Base-by-base conservation (phyloP, 2,888 invertebrate genomes). In the Campoplex capitator region DNA sequence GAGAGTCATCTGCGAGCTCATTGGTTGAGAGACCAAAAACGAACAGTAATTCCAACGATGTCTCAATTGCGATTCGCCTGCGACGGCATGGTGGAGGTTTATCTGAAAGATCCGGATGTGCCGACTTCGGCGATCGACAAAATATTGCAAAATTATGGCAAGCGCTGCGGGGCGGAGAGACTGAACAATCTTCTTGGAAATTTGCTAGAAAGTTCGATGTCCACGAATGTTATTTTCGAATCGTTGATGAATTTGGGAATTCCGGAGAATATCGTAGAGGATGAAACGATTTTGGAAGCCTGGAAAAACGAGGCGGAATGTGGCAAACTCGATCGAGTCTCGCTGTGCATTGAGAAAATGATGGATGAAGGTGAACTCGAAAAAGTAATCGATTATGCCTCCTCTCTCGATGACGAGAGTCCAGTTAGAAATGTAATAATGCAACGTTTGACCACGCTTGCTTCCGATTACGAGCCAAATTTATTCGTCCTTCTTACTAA, bases 61-160 rank as follows among this genome's bases (percentile, higher is more conserved):
- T 87, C 91, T 0, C 92, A 94, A 84, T 94, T 95, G 81, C 89
- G 89, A 88, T 91, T 91, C 84, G 95, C 95, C 2, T 95, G 95
- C 88, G 95, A 96, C 92, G 92, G 94, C 87, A 91, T 96, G 71
- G 91, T 96, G 48, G 92, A 92, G 88, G 93, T 94, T 85, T 95
- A 95, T 89, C 92, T 96, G 67, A 94, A 93, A 86, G 91, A 92
- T 84, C 83, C 89, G 23, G 85, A 90, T 58, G 87, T 95, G 42
- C 74, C 93, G 8, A 92, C 92, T 18, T 90, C 92, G 65, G 89
- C 92, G 42, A 90, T 95, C n/a, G 95, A 95, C 88, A 91, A 94
- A 81, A 94, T 95, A 67, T 85, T 96, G n/a, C 92, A 94, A 86
- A 90, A 95, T 48, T 96, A 95, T 88, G 91, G 94, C 1, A 91